Base-by-base conservation (phyloP, 2,797 vertebrate species). In the Bufotes viridis region DNA sequence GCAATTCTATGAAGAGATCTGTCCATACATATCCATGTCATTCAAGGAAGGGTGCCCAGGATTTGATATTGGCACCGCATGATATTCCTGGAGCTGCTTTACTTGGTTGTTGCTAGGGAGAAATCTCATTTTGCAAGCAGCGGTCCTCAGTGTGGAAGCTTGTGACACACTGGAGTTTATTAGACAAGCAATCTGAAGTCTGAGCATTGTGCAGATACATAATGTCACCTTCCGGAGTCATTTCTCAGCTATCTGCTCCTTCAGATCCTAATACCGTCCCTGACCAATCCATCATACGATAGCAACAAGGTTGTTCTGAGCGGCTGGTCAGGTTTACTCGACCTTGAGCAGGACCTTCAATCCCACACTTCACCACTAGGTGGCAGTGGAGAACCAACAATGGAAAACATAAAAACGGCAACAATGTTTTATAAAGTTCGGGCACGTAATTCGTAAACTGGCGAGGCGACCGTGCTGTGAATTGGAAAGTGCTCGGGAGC, bases 261-360 rank as follows among this genome's bases (percentile, higher is more conserved):
- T 72, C n/a, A 74, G 75, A 61, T 85, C 78, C 55, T 10, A 51
- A 69, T 65, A 20, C 67, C 69, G 79, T 53, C 78, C 76, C 53
- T 15, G 29, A 82, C 51, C 69, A 75, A 89, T 89, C 70, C 26
- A 86, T 89, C 87, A 82, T 78, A 20, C 4, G 13, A 51, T 61
- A 20, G 79, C 51, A 79, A 87, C 58, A 89, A 69, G 74, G 53
- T 26, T 51, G 78, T 58, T 80, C 55, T 26, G 4, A 7, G 10
- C n/a, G 42, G 26, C 13, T 80, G 51, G 65, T 70, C 74, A 70
- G 55, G n/a, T 79, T 69, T 55, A 61, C 55, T 15, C 57, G 85
- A 69, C 88, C 88, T 89, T 89, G 74, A 79, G n/a, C 0, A 53
- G 63, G 80, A 87, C 88, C 84, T 87, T 89, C 85, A 87, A 15